Evolutionary conservation across 2,797 vertebrate species (phyloP).

Genomic region (Pitangus sulphuratus): DNA sequence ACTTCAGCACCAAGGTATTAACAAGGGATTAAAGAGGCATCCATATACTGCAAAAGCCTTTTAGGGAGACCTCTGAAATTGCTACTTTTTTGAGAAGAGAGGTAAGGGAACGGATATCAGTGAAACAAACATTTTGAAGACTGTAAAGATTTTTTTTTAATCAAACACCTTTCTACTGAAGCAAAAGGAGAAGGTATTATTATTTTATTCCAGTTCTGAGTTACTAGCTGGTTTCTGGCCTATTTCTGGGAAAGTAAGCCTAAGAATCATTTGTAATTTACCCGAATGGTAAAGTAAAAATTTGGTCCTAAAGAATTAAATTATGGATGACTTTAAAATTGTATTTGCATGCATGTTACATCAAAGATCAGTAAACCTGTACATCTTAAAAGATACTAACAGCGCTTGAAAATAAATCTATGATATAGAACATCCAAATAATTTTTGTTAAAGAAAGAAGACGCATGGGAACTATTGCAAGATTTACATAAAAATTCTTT

Average conservation of each 20-base stretch:
- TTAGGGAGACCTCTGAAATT: neutral
- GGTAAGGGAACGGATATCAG: neutral
- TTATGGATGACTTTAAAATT: neutral
- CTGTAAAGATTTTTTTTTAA: neutral
- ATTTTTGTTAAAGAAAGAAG: neutral
- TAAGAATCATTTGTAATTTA: neutral
- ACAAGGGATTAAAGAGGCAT: neutral
- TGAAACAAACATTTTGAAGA: neutral
- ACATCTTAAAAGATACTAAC: neutral
- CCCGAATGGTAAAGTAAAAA: neutral
- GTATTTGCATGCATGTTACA: neutral
- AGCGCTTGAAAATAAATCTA: neutral
- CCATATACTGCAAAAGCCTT: rapidly evolving
- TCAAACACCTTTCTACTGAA: neutral
- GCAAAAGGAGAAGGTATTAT: neutral
- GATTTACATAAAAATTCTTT: neutral
- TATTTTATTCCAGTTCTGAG: neutral
- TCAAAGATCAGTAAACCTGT: neutral
- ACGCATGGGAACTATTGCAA: neutral
- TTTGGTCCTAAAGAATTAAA: neutral
- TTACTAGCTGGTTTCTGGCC: neutral
- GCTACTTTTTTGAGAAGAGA: neutral
- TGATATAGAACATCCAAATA: neutral
- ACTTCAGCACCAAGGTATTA: neutral
- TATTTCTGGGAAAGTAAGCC: neutral